Percentiles rank a stretch among this genome's conserved stretches.
phyloP scores from a whole-genome alignment of 2,888 invertebrate genomes.

The Nephrotoma appendiculata region DNA sequence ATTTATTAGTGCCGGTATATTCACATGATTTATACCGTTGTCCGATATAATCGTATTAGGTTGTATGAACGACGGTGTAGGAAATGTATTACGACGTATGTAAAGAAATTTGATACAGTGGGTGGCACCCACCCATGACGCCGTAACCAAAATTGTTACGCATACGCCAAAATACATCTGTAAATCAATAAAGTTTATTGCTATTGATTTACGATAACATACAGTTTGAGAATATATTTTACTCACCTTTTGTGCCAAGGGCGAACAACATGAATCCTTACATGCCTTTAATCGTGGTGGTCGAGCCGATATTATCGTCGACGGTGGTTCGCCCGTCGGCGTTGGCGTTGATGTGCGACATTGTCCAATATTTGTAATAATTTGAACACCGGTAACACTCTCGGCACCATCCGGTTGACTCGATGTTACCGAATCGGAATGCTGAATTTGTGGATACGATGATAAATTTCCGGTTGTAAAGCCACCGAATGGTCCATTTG shows the following conservation, averaged over 20 bases:
- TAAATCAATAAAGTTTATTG: conserved; percentile 18
- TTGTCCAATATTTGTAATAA: conserved; percentile 19
- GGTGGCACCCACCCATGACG: conserved; percentile 85
- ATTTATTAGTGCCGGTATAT: background rate
- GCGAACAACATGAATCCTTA: conserved; percentile 65
- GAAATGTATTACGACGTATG: conserved; percentile 32
- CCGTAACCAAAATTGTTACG: conserved; percentile 73
- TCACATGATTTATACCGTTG: background rate
- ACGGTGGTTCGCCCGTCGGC: conserved; percentile 18
- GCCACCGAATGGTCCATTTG: conserved; percentile 35
- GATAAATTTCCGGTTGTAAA: conserved; percentile 32
- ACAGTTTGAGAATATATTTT: background rate
- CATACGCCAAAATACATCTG: conserved; percentile 82
- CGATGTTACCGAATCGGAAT: conserved; percentile 40
- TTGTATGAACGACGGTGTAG: conserved; percentile 12
- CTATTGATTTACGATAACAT: background rate
- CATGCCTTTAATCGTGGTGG: conserved; percentile 36
- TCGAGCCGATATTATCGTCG: conserved; percentile 19
- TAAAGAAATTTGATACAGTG: conserved; percentile 82
- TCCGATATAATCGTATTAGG: background rate
- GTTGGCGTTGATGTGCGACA: conserved; percentile 21
- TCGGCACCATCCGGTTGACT: conserved; percentile 41
- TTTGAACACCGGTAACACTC: conserved; percentile 16
- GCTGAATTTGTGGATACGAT: conserved; percentile 36
- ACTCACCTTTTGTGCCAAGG: conserved; percentile 64